These are phyloP conservation scores for Scaptomyza cyrtandrae DNA, from an alignment of 2,888 invertebrate genomes.

Conservation along the genomic window DNA sequence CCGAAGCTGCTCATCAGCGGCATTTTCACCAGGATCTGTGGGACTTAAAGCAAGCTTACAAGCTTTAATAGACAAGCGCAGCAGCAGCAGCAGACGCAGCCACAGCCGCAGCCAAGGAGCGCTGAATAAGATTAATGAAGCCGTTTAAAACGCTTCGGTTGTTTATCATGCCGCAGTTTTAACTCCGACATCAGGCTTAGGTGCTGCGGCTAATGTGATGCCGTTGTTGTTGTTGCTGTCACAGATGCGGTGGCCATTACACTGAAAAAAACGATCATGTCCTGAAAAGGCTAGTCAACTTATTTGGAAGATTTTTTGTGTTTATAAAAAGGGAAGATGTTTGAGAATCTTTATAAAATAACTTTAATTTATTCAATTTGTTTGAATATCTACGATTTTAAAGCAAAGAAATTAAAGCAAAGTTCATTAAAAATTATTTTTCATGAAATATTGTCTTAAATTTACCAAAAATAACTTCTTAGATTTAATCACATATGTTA, in stretches of 20 bases:
- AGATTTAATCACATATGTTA: no score
- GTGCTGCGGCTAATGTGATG: constrained; percentile 61
- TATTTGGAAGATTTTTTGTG: no score
- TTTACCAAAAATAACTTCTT: no score
- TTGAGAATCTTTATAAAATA: no score
- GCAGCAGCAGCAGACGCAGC: constrained; percentile 27
- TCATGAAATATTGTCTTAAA: no score
- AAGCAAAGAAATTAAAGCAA: no score
- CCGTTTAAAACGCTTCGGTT: constrained; percentile 83
- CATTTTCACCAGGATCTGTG: constrained; percentile 34
- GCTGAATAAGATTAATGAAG: constrained; percentile 84
- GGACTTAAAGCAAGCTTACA: constrained; percentile 59
- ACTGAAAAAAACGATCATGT: background rate
- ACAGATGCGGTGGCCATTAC: constrained; percentile 57
- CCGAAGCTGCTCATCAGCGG: constrained; percentile 54
- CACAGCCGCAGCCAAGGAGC: constrained; percentile 31
- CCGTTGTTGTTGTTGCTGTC: constrained; percentile 26
- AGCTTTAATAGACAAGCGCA: constrained; percentile 76
- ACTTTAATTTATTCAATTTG: no score
- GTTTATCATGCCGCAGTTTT: constrained; percentile 76
- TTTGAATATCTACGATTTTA: no score
- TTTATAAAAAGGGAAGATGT: no score
- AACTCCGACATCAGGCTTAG: constrained; percentile 42
- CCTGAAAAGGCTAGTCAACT: no score
- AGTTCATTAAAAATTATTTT: no score